Base-by-base conservation (phyloP, 2,797 vertebrate genomes). In the Pachyuromys duprasi region DNA sequence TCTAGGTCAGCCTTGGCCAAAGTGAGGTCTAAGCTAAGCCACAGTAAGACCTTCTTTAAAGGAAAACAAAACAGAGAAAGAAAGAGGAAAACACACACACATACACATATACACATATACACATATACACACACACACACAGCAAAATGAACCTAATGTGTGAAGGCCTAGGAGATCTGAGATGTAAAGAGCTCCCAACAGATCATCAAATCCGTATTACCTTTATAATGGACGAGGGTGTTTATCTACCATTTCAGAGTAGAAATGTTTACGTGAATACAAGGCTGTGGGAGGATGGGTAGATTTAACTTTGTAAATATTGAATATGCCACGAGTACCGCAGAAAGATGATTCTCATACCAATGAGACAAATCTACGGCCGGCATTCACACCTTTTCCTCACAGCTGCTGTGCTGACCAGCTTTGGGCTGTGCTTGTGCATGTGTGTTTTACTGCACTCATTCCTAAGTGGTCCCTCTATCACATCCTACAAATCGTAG, bases 241-340 rank as follows among this genome's bases (percentile, higher is more conserved):
- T 31, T 9, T 63, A 5, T 42, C 9, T 5, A 42, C 60, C 13
- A 91, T 26, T 93, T 86, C 86, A 87, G 86, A 86, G 33, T 82
- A 75, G 63, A 74, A 65, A 18, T n/a, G 87, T 65, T 92, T 95
- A 33, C 49, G 74, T 15, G 22, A 65, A 86, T 91, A 69, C 6
- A 74, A 17, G 65, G 6, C 28, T 87, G 45, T 86, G 7, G 8
- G 20, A 95, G 57, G 24, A 11, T 36, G 78, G 28, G 82, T 28
- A 93, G 20, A 93, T 76, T 42, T 79, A 53, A 93, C 82, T 90
- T 45, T 82, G 18, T 45, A 91, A 75, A 53, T 91, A 84, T 81
- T 88, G 87, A 92, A 36, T 82, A 90, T 22, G 75, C 31, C n/a
- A 90, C 33, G 12, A 93, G 74, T 49, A 70, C 0, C 2, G 24